Evolutionary conservation across 2,888 invertebrate genomes (phyloP), one percentile per base, ranked within the genome.

Genomic region (Perdita meconis): DNA sequence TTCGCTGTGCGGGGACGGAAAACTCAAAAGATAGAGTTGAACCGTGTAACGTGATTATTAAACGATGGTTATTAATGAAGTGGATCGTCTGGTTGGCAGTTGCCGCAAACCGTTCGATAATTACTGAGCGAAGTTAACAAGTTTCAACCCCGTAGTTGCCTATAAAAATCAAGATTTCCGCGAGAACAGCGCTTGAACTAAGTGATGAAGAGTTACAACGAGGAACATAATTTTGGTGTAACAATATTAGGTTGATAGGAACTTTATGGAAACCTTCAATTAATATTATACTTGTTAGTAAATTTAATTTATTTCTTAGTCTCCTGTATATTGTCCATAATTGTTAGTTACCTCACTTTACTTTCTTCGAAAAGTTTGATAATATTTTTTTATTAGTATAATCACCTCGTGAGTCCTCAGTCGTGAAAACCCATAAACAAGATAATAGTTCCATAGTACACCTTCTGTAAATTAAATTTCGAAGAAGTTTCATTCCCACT

Each of bases 21-120:
- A 26, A 50, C 38, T 38, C 36, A 12, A 5, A n/a, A 38, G 26
- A n/a, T 24, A 19, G 36, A 38, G 16, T 12, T 24, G 56, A 65
- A 44, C 12, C 42, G 22, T 56, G 34, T 42, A 44, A 65, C 34
- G 30, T 55, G 55, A 56, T 56, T 56, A 65, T 26, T 51, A 65
- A 36, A 44, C n/a, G 55, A 26, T 34, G 30, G 16, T 42, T 55
- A 55, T 65, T 44, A 65, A 56, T 38, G 42, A 24, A 60, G n/a
- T 16, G 44, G 44, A 30, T 60, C 59, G 30, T 12, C 26, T 60
- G 16, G 26, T n/a, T 30, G 44, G 44, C 16, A 44, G 8, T 57
- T 38, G 26, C 44, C 26, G 30, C 26, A 22, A 13, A 64, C 19
- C 19, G 13, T 42, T 66, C 16, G 19, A 42, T 66, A n/a, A 50